Percentiles rank a stretch among this genome's conserved stretches.
These are phyloP conservation scores for Sturnira hondurensis DNA, from an alignment of 2,113 vertebrate genomes.

Conservation along the genomic window DNA sequence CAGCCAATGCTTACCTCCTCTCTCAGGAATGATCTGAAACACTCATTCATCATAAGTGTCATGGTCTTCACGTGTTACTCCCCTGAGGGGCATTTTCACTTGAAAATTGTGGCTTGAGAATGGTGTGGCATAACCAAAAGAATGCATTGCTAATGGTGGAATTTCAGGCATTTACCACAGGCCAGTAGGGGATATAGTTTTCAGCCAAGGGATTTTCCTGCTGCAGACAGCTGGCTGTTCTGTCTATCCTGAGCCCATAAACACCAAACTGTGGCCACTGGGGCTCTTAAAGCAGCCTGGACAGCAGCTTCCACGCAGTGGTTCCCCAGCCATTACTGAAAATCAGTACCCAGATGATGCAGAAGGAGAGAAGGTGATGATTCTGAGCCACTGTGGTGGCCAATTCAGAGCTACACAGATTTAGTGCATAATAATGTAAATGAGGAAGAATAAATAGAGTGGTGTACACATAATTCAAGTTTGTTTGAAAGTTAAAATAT, in stretches of 20 bases:
- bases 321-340: not conserved
- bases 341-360: not conserved
- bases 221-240: constrained; percentile 36
- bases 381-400: not conserved
- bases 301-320: not conserved
- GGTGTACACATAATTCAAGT: not conserved
- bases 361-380: not conserved
- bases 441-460: not conserved
- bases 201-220: constrained; percentile 50
- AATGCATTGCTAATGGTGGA: constrained; percentile 61
- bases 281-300: not conserved
- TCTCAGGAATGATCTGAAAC: constrained; percentile 7
- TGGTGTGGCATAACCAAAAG: constrained; percentile 40
- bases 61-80: constrained; percentile 1
- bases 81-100: constrained; percentile 35
- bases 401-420: not conserved
- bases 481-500: constrained; percentile 59
- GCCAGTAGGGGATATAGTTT: constrained; percentile 39
- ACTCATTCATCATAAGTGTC: not conserved
- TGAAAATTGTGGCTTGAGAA: constrained; percentile 34
- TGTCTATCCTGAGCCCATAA: not conserved
- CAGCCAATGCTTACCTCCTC: not conserved
- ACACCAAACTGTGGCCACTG: not conserved
- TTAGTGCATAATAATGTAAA: constrained; percentile 17
- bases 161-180: constrained; percentile 61